Evolutionary conservation across 64 coral and sea anemone species (phyloP), one percentile per base, ranked within the genome.

Genomic region (Cladopsammia gracilis): DNA sequence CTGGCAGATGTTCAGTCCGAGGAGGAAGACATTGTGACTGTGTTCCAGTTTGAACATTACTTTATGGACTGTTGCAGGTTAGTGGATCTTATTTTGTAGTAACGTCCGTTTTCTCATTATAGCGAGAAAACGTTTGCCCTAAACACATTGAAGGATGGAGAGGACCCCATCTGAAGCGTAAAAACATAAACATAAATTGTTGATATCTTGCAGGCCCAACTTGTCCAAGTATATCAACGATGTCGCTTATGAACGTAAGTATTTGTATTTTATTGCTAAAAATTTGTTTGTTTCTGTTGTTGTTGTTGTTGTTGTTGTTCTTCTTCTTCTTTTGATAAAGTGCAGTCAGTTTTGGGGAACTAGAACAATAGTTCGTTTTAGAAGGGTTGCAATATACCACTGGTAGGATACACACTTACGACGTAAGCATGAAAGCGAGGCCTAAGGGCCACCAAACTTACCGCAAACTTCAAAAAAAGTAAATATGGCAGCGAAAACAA

Each of bases 21-120:
- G 24, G 82, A 91, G 26, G 73, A 94, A 74, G 95, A 97, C 20
- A 48, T 97, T n/a, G 64, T 97, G 0, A 94, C 87, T 18, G 92
- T 97, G 23, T 97, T 93, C 76, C 95, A 97, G 59, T 97, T 93
- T 87, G 95, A 97, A 49, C 91, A 94, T 68, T 97, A 91, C 74
- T 94, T 97, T 51, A 66, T 94, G 60, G 95, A 94, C 43, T 81
- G 79, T 51, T 77, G 92, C 8, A 97, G 95, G 95, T 97, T 25
- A 74, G 89, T 60, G 47, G 44, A 14, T 59, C 22, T 1, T 11
- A 19, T 24, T 67, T 19, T 12, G 0, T 34, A 69, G 3, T 6
- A 56, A 6, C 25, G 23, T 13, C 6, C 48, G 25, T 52, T 26
- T 76, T 25, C 16, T 79, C 49, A 79, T 79, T 18, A 79, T 18